Evolutionary conservation across 2,113 vertebrate species (phyloP).

Genomic region (Dipodomys stephensi): DNA sequence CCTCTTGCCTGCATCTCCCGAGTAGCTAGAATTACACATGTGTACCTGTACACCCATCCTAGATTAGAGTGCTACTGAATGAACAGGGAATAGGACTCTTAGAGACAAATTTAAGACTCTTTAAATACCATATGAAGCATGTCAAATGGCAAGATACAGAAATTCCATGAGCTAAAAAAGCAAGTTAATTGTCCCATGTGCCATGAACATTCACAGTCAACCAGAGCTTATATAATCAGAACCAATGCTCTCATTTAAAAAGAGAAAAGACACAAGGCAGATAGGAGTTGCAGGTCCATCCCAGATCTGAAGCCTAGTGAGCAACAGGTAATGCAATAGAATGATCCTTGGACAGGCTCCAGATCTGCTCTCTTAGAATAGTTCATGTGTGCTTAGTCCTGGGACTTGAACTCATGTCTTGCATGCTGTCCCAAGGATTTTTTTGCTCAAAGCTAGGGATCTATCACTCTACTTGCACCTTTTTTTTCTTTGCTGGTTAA

Average conservation of each 20-base stretch:
- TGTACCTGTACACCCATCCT: no score
- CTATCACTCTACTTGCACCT: no score
- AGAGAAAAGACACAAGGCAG: background rate
- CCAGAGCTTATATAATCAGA: background rate
- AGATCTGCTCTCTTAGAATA: background rate
- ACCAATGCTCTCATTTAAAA: background rate
- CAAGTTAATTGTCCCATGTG: background rate
- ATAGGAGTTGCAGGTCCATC: background rate
- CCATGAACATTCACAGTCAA: background rate
- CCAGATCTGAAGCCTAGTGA: background rate
- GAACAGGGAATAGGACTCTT: background rate
- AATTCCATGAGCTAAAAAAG: background rate
- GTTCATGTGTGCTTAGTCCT: no score
- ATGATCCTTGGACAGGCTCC: background rate
- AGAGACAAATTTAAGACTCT: background rate
- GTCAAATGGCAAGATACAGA: background rate
- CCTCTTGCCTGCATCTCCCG: no score
- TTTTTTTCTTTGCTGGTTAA: no score
- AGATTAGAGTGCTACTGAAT: background rate
- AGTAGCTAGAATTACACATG: no score
- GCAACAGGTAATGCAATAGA: background rate
- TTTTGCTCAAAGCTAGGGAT: no score
- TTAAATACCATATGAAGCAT: background rate
- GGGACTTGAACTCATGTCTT: no score
- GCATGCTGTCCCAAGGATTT: no score